Conservation (phyloP, 1,140 invertebrate species). For the Aphis gossypii region DNA sequence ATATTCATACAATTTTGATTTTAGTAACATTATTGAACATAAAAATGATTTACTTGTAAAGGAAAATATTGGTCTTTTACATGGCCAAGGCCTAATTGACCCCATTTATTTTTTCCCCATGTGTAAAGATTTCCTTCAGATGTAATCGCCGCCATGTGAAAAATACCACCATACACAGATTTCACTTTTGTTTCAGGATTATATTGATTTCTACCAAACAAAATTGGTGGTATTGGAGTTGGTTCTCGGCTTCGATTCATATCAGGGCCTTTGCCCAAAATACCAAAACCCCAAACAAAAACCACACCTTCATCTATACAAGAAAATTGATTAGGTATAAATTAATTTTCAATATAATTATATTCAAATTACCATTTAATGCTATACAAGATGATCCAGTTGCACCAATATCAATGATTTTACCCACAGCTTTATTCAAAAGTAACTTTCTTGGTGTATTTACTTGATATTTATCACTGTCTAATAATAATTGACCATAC, state of each 20-base stretch:
- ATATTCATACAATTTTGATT: neutral
- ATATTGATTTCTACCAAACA: conserved; percentile 88
- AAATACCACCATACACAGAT: conserved; percentile 77
- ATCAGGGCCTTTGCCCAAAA: conserved; percentile 86
- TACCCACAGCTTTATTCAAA: conserved; percentile 72
- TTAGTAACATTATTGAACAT: neutral
- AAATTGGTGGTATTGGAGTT: conserved; percentile 74
- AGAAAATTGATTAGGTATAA: conserved; percentile 55
- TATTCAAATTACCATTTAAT: conserved; percentile 73
- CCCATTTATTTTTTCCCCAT: conserved; percentile 88
- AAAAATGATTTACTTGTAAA: conserved; percentile 72
- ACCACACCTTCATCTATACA: conserved; percentile 79
- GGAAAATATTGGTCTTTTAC: conserved; percentile 87
- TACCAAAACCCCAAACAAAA: conserved; percentile 92
- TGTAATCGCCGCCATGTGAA: conserved; percentile 82
- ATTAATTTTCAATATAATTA: neutral
- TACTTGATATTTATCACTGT: conserved; percentile 68
- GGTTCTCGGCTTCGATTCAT: conserved; percentile 73
- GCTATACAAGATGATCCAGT: conserved; percentile 88
- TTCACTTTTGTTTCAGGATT: conserved; percentile 73
- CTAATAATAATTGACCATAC: conserved; percentile 80
- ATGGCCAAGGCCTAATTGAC: conserved; percentile 83
- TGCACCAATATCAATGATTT: conserved; percentile 81
- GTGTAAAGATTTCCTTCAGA: conserved; percentile 82
- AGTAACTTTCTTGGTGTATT: conserved; percentile 75